Evolutionary conservation across 2,113 vertebrate genomes (phyloP).

Genomic region (Heliornis fulica): DNA sequence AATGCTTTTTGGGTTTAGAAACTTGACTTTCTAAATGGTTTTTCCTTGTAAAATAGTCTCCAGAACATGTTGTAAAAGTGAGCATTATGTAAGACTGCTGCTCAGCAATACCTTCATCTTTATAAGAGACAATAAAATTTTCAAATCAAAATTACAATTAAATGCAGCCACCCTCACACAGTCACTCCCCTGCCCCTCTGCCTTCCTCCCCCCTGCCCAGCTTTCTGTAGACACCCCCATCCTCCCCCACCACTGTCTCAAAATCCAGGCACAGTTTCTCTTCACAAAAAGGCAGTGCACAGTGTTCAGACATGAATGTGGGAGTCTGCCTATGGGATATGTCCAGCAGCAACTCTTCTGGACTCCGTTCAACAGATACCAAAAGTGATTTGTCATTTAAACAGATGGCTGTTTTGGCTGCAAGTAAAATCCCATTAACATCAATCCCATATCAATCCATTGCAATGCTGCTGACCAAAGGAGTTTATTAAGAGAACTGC

Average conservation of each 20-base stretch:
- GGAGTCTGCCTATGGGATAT: background rate
- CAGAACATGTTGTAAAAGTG: background rate
- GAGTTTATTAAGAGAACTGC: background rate
- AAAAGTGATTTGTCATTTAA: background rate
- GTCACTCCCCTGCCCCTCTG: background rate
- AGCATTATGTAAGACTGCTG: background rate
- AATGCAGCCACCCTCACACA: background rate
- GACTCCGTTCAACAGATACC: background rate
- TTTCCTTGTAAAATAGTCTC: background rate
- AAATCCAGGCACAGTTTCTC: background rate
- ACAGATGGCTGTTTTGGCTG: background rate
- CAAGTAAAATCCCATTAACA: background rate
- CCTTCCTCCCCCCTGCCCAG: too few relatives aligned
- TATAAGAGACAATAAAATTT: background rate
- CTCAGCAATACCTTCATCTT: background rate
- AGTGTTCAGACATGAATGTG: background rate
- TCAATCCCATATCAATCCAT: background rate
- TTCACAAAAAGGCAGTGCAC: background rate
- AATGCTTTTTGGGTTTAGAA: background rate
- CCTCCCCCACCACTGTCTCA: too few relatives aligned
- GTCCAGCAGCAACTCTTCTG: fast-evolving
- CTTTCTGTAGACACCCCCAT: too few relatives aligned
- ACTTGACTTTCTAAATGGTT: background rate
- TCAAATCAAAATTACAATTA: background rate
- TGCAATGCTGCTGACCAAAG: background rate